Conservation (phyloP, 2,113 vertebrate species). For the Merops nubicus region DNA sequence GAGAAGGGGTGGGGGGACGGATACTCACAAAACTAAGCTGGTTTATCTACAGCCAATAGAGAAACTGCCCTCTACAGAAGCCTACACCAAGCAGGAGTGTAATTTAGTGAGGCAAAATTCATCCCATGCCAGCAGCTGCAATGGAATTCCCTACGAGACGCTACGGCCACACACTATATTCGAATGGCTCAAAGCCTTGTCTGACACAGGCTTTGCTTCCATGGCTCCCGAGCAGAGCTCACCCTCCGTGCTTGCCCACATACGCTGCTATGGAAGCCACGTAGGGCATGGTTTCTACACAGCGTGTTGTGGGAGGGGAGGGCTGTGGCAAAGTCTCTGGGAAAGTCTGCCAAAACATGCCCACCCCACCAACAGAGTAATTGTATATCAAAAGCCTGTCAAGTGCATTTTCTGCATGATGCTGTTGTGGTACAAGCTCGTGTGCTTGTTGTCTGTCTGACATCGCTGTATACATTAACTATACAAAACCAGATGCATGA, state of each 20-base stretch:
- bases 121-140: not conserved
- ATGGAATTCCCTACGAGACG: not conserved
- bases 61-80: not conserved
- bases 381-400: not conserved
- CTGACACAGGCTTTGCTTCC: not conserved
- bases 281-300: not conserved
- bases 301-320: not conserved
- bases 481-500: not conserved
- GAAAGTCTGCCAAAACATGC: not conserved
- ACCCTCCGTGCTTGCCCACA: not conserved
- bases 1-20: too few relatives aligned
- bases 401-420: not conserved
- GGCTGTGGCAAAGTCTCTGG: not conserved
- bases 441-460: not conserved
- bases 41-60: not conserved
- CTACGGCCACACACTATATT: fast-evolving
- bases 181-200: not conserved
- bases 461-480: not conserved
- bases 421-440: not conserved
- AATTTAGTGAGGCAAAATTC: not conserved
- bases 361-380: not conserved
- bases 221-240: not conserved
- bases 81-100: not conserved
- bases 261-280: fast-evolving
- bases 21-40: not conserved